Evolutionary conservation across 2,888 invertebrate species (phyloP).

Genomic region (Caenorhabditis uteleia): DNA sequence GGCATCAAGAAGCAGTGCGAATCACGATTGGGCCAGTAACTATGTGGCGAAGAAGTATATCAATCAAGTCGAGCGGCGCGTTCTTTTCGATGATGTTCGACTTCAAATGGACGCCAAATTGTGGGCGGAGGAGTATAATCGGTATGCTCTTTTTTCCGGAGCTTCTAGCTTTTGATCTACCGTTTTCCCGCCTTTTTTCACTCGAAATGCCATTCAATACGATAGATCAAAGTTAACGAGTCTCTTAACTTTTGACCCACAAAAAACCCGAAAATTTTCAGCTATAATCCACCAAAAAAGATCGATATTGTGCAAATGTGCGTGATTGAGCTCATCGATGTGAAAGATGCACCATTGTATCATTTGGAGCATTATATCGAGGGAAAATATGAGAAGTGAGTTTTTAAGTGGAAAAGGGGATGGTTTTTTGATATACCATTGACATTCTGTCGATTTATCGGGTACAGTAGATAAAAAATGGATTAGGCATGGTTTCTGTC

Average conservation of each 20-base stretch:
- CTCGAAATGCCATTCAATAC: too few species aligned
- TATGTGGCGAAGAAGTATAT: slow-evolving; percentile 75
- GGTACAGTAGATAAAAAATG: too few species aligned
- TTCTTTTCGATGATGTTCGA: slow-evolving; percentile 75
- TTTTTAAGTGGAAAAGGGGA: too few species aligned
- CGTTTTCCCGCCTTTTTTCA: too few species aligned
- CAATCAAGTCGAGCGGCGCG: slow-evolving; percentile 71
- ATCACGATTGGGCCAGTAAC: slow-evolving; percentile 73
- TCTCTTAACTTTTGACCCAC: too few species aligned
- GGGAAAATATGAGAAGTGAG: slow-evolving; percentile 74
- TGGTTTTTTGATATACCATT: too few species aligned
- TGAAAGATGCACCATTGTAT: slow-evolving; percentile 71
- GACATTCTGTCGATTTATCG: too few species aligned
- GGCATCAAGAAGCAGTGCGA: slow-evolving; percentile 67
- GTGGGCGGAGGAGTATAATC: slow-evolving; percentile 75
- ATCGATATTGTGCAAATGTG: slow-evolving; percentile 76
- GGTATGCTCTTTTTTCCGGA: slow-evolving; percentile 72
- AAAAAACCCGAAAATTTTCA: not conserved
- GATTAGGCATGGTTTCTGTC: too few species aligned
- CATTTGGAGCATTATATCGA: slow-evolving; percentile 76
- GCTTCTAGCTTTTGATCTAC: too few species aligned
- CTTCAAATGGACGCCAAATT: slow-evolving; percentile 76
- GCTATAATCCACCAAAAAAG: slow-evolving; percentile 74
- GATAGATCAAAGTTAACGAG: too few species aligned
- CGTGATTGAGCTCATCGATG: slow-evolving; percentile 73